Conservation (phyloP, 2,113 vertebrate species). For the Gallinago paraguaiae region DNA sequence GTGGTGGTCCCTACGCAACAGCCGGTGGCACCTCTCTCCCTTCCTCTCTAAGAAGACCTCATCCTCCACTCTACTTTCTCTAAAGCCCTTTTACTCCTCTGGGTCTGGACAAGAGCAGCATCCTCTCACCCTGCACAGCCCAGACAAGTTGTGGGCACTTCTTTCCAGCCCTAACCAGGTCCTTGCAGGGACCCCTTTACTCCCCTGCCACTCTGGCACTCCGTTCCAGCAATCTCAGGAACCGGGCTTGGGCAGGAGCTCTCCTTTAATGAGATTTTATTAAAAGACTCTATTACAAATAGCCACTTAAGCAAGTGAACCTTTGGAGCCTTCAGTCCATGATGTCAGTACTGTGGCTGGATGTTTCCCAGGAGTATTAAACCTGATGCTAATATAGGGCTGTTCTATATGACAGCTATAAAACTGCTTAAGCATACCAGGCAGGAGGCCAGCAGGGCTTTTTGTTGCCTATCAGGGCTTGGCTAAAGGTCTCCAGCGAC, state of each 20-base stretch:
- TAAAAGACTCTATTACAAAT: slow-evolving; percentile 65
- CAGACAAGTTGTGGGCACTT: not conserved
- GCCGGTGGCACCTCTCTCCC: accelerated
- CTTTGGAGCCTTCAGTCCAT: slow-evolving; percentile 56
- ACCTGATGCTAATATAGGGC: slow-evolving; percentile 48
- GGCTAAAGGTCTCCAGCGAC: slow-evolving; percentile 22
- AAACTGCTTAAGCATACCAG: slow-evolving; percentile 27
- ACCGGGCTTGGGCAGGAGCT: not conserved
- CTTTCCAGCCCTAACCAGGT: not conserved
- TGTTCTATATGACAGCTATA: slow-evolving; percentile 60
- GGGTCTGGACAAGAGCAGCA: not conserved
- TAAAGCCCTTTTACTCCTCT: not conserved
- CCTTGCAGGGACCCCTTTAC: not conserved
- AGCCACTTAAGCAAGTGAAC: slow-evolving; percentile 60
- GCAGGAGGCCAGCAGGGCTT: slow-evolving; percentile 46
- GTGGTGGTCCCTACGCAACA: accelerated
- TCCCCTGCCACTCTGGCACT: not conserved
- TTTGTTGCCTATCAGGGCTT: slow-evolving; percentile 27
- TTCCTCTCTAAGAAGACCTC: not conserved
- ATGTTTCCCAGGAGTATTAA: slow-evolving; percentile 56
- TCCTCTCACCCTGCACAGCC: not conserved
- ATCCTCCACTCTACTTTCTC: not conserved
- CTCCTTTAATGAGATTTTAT: slow-evolving; percentile 60
- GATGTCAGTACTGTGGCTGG: slow-evolving; percentile 55
- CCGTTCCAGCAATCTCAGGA: not conserved